Conservation (phyloP, 1,140 invertebrate genomes). For the Ceratina australensis region DNA sequence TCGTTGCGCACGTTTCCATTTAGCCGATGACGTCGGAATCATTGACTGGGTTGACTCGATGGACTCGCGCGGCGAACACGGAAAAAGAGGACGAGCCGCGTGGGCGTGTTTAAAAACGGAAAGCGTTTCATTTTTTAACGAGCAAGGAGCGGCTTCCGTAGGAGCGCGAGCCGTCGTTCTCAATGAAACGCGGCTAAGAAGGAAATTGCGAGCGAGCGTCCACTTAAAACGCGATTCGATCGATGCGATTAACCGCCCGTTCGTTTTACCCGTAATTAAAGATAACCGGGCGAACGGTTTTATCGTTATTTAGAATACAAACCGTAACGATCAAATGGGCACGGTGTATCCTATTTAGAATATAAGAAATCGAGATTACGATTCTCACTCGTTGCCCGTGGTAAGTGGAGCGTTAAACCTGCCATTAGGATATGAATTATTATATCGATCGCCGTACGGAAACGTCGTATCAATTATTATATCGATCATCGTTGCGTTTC, state of each 20-base stretch:
- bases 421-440: no score
- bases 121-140: constrained; percentile 53
- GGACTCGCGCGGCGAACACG: background rate
- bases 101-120: constrained; percentile 41
- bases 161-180: background rate
- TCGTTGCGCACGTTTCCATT: constrained; percentile 10
- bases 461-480: no score
- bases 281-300: background rate
- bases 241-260: constrained; percentile 32
- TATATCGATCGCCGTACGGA: no score
- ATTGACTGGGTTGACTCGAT: constrained; percentile 30
- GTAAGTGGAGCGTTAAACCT: no score
- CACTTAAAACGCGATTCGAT: constrained; percentile 23
- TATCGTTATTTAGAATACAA: background rate
- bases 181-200: constrained; percentile 32
- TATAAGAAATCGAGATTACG: no score
- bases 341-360: background rate
- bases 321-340: background rate
- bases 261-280: constrained; percentile 24
- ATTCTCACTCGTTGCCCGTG: no score
- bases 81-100: background rate
- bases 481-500: no score
- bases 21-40: constrained; percentile 35
- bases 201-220: constrained; percentile 21
- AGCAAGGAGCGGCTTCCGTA: constrained; percentile 54